Evolutionary conservation across 2,113 vertebrate genomes (phyloP).

Genomic region (Oenanthe melanoleuca): DNA sequence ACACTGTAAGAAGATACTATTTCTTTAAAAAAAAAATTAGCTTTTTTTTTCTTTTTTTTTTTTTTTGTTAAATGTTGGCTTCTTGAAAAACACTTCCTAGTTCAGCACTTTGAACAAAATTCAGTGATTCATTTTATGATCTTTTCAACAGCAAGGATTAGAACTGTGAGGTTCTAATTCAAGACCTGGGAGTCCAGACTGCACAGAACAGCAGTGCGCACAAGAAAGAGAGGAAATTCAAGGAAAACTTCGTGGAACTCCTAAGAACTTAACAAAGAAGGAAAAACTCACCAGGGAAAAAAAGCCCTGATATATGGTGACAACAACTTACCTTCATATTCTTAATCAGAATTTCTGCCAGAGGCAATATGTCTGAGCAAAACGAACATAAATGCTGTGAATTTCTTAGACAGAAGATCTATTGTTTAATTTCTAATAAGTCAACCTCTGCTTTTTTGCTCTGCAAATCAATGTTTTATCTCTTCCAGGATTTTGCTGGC

Average conservation of each 20-base stretch:
- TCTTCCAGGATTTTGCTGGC: not conserved
- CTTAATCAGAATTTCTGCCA: not conserved
- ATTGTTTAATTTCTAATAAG: not conserved
- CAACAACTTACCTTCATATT: not conserved
- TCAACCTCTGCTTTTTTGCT: not conserved
- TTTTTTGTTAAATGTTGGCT: not conserved
- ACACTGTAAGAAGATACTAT: not conserved
- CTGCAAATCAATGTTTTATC: not conserved
- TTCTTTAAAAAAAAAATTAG: not conserved
- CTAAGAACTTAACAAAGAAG: not conserved
- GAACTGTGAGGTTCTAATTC: not conserved
- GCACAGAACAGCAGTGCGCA: not conserved
- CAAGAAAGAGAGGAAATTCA: not conserved
- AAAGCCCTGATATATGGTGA: not conserved
- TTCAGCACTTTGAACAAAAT: not conserved
- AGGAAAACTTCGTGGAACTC: not conserved
- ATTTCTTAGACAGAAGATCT: not conserved
- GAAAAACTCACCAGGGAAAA: not conserved
- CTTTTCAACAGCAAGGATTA: not conserved
- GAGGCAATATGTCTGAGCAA: not conserved
- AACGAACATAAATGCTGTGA: not conserved
- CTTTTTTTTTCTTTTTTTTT: not conserved
- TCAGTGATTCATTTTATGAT: not conserved
- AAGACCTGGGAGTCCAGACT: not conserved
- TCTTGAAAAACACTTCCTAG: not conserved